Evolutionary conservation across 2,113 vertebrate species (phyloP), one percentile per base, ranked within the genome.

Genomic region (Lipophrys pholis): DNA sequence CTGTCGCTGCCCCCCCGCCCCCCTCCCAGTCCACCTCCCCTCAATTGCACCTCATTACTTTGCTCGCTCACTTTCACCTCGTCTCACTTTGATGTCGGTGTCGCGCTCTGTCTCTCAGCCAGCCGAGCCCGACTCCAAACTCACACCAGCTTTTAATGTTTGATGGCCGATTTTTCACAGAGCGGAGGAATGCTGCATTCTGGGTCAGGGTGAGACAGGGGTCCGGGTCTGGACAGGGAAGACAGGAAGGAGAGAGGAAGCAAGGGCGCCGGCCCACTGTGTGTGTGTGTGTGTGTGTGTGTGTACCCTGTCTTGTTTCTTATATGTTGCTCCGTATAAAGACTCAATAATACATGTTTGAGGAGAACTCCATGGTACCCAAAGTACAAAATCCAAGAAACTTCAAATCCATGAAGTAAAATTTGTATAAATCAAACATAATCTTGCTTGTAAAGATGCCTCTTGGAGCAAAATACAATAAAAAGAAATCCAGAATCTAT

Each of bases 11-110:
- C 56, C 40, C 21, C 54, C 53, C 58, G 39, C 50, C 41, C 62
- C 30, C 41, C 59, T 43, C 48, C 57, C 50, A 48, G n/a, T 69
- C 68, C 74, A 73, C 82, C 80, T 76, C 86, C 71, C 73, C 75
- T 88, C 84, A 80, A 82, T 88, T 76, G 83, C 83, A 86, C 87
- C 87, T 89, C 83, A 86, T 90, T 87, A 90, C 75, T 86, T 90
- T 45, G 53, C 68, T 77, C 71, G 14, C 80, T 87, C 83, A 91
- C 87, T 90, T 90, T 91, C 81, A 88, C 89, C 87, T 88, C 72
- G 8, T 39, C 46, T 57, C 38, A 63, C 81, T 89, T 88, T 91
- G 87, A 91, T 86, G 84, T 87, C 30, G n/a, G 54, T 69, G 9
- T 67, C 66, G 61, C 68, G 58, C 68, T 76, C 54, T 36, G 59